These are phyloP conservation scores for Himalopsyche kuldschensis DNA, from an alignment of 2,888 invertebrate genomes.

Conservation along the genomic window DNA sequence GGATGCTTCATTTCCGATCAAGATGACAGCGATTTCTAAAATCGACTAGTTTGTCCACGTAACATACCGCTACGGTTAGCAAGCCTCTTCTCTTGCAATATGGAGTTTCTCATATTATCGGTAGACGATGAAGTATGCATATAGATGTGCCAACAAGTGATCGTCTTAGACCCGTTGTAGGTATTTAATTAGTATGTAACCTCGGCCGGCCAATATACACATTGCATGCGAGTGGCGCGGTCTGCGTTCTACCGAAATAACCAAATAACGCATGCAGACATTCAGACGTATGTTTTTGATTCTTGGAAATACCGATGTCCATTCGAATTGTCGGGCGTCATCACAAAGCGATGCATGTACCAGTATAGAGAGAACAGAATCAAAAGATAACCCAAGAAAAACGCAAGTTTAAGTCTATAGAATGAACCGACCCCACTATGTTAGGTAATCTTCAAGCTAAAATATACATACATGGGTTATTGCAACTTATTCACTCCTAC, in stretches of 20 bases:
- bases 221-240: not conserved
- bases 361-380: not conserved
- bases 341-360: not conserved
- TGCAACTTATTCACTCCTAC: no score
- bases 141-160: not conserved
- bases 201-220: not conserved
- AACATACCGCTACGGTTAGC: not conserved
- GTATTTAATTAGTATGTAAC: slow-evolving; percentile 1
- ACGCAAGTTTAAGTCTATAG: no score
- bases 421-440: no score
- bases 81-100: not conserved
- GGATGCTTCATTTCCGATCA: not conserved
- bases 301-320: not conserved
- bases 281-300: not conserved
- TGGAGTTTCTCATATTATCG: not conserved
- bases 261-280: not conserved
- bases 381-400: no score
- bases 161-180: not conserved
- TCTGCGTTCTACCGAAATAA: slow-evolving; percentile 5
- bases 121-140: not conserved
- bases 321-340: not conserved
- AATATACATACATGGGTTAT: no score
- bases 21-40: not conserved
- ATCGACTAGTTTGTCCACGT: not conserved
- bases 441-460: no score